Base-by-base conservation (phyloP, 2,888 invertebrate species). In the Physocephala rufipes region DNA sequence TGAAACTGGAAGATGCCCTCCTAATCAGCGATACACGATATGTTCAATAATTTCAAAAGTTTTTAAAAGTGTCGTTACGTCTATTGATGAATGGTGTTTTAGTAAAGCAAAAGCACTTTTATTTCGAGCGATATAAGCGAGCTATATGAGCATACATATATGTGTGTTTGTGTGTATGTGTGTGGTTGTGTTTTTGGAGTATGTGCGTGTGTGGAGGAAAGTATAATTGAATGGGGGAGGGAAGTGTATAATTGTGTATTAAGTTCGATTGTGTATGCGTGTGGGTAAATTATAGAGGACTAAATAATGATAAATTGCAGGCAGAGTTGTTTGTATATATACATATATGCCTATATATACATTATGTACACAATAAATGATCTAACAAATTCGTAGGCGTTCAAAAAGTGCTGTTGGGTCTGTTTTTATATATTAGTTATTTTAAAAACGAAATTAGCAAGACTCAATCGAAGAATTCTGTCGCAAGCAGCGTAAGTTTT, bases 1-100 rank as follows among this genome's bases (percentile, higher is more conserved):
- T 95, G 90, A 95, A 95, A 87, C 94, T 94, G 88, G 89, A 90
- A 83, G 92, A 91, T 86, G 91, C 91, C 83, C 92, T 90, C 87
- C 92, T 92, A 88, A 80, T 84, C 78, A 81, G 80, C 80, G 81
- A 81, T 79, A 79, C 78, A 79, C 78, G 79, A 79, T 68, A 51
- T 58, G 58, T 58, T 79, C 78, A 77, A 79, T 76, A 78, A 78
- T 77, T 79, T 78, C 73, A 76, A 53, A 69, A 69, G 59, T 67
- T 74, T 73, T 75, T 72, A 67, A 67, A 73, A 73, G 65, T 36
- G 36, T 36, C 9, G 36, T 36, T 36, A 36, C 9, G 36, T 4
- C 4, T 36, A 36, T 7, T 72, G 59, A 45, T 45, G 63, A 55
- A 70, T 62, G 51, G 49, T 30, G 59, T 67, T 58, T 68, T 67